Evolutionary conservation across 2,113 vertebrate genomes (phyloP).

Genomic region (Pteruthius melanotis): DNA sequence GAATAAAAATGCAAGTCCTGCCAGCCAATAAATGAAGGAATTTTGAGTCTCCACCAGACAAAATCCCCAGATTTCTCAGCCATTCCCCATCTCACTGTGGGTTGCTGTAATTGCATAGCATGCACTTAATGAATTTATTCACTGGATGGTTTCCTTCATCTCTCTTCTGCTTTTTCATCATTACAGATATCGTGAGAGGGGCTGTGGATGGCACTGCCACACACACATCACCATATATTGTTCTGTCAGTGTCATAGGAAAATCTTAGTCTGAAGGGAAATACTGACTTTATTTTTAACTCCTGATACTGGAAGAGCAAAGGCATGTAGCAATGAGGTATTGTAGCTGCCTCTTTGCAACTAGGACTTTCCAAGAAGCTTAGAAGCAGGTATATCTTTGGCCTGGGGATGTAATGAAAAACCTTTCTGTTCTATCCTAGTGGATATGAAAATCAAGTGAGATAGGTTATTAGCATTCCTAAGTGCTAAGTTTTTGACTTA

Average conservation of each 20-base stretch:
- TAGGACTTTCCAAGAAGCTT: not conserved
- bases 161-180: not conserved
- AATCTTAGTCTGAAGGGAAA: not conserved
- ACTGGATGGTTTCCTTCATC: not conserved
- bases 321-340: not conserved
- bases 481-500: not conserved
- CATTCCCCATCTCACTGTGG: not conserved
- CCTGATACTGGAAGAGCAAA: not conserved
- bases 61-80: not conserved
- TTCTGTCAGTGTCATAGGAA: not conserved
- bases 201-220: not conserved
- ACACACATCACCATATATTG: not conserved
- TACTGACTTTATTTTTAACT: not conserved
- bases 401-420: not conserved
- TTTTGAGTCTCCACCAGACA: not conserved
- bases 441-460: not conserved
- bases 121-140: not conserved
- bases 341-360: not conserved
- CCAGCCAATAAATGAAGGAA: not conserved
- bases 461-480: not conserved
- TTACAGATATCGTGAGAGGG: not conserved
- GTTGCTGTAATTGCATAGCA: not conserved
- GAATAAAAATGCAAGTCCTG: not conserved
- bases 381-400: not conserved
- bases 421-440: not conserved